Base-by-base conservation (phyloP, 2,888 invertebrate species). In the Pseudococcus jackbeardsleyi region DNA sequence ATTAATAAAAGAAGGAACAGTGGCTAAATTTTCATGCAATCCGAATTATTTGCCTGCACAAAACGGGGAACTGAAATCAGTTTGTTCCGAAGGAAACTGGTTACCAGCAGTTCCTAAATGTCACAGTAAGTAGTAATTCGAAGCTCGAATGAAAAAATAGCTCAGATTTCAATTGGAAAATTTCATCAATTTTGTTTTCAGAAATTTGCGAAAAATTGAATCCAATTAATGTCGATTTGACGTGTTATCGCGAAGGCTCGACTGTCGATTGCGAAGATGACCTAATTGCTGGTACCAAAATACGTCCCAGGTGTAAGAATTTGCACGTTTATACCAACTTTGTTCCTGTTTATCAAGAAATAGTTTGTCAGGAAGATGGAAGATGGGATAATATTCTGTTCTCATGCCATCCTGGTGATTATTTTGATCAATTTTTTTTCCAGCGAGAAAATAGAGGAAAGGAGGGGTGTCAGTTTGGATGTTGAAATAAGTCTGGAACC, bases 361-460 rank as follows among this genome's bases (percentile, higher is more conserved):
- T 89, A 12, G 42, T 19, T 17, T 89, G 89, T 48, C 85, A 86
- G 79, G 82, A 85, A 1, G 50, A 89, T 77, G 89, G 89, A n/a
- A 79, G 77, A 59, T 89, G 89, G 89, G 48, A 59, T 39, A 54
- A 82, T 54, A 9, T 26, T n/a, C 33, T 85, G 1, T 89, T 89
- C 77, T 48, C 42, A 0, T 89, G 89, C 17, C 48, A 59, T 39
- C 89, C 89, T 59, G 82, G 89, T 89, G 85, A 85, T 1, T 26
- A 68, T 68, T 68, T 68, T 68, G 42, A 42, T 22, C 17, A 17
- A 26, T 22, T 15, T n/a, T 59, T 8, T 19, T 6, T 19, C 59
- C 15, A 33, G 3, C 26, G 26, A 33, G 26, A 3, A 33, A n/a
- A n/a, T n/a, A n/a, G n/a, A n/a, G 26, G 1, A 3, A 3, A 33